Base-by-base conservation (phyloP, 1,140 invertebrate genomes). In the Sminthurides bifidus region DNA sequence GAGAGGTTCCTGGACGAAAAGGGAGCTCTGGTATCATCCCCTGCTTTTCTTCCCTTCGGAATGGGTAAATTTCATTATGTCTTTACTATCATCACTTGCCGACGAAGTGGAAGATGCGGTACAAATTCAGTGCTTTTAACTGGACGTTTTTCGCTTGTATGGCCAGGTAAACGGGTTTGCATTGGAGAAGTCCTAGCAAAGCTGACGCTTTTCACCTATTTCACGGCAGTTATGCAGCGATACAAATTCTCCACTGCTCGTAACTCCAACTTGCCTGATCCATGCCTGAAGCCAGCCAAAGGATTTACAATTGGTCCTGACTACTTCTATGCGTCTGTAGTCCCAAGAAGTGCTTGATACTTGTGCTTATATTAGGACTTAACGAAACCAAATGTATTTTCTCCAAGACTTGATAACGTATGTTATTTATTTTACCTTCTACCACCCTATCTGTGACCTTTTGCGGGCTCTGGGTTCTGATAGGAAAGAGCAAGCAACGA, bases 201-300 rank as follows among this genome's bases (percentile, higher is more conserved):
- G 63, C 81, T 84, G 56, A 92, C 91, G 64, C 75, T 93, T 12
- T 93, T 93, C 64, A 67, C 92, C 19, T 87, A 91, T 66, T 82
- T 80, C 2, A 78, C 85, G 2, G 76, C 80, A 0, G 69, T 92
- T 23, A 68, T 93, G 45, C 89, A 92, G 69, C 79, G 77, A 45
- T 91, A 87, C 57, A 78, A 76, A 3, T 80, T 90, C 66, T 67
- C 73, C 6, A 33, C 38, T 10, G 17, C 49, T 30, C 26, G n/a
- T n/a, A n/a, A n/a, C n/a, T n/a, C 30, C 1, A 17, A 52, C 4
- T 50, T 52, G 46, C 35, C 21, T 27, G 41, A 38, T 19, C 62
- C 62, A 1, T 41, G 15, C 14, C 17, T 50, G 8, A 43, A 35
- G 19, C 55, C 52, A 0, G 56, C 41, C 2, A 60, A 52, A 40